Evolutionary conservation across 2,113 vertebrate species (phyloP), one percentile per base, ranked within the genome.

Genomic region (Oryzias javanicus): DNA sequence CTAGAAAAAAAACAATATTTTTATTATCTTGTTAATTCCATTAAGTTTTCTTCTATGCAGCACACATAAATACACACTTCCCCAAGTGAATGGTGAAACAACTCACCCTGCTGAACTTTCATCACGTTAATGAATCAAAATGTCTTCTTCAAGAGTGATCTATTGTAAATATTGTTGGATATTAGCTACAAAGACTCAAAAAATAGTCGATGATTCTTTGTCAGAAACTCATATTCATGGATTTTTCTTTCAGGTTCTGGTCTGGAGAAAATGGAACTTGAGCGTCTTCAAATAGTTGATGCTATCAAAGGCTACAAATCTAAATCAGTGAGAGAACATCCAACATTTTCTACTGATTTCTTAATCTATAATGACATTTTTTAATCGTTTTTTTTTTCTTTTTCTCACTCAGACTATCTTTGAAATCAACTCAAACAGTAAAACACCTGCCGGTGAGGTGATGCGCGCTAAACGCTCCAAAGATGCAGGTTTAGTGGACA

Each of bases 371-470:
- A 12, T 24, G 4, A 27, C 54, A 24, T 22, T 5, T 12, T 0
- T 13, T 0, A 17, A 14, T 19, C 49, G 3, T 25, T 4, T 20
- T 4, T 1, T 27, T 58, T 16, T 13, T 35, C 7, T 10, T 35
- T 5, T 67, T 24, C 45, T 22, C 61, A 24, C 40, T 0, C 70
- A 98, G 96, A 98, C 97, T 1, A 98, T 99, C 79, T 99, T 99
- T 12, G 97, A 99, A 89, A 96, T 99, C 89, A 97, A 94, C 0
- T 89, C 96, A n/a, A 94, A 78, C 0, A 93, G 88, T 64, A 95
- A 94, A 52, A 94, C 93, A 0, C 24, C 25, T 0, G 93, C 94
- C 72, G 90, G 94, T 24, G 90, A 91, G 14, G 86, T 98, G 70
- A 99, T 99, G 96, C 87, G 94, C 0, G 86, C 91, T 0, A 98